Base-by-base conservation (phyloP, 2,888 invertebrate species). In the Nycteola revayana region DNA sequence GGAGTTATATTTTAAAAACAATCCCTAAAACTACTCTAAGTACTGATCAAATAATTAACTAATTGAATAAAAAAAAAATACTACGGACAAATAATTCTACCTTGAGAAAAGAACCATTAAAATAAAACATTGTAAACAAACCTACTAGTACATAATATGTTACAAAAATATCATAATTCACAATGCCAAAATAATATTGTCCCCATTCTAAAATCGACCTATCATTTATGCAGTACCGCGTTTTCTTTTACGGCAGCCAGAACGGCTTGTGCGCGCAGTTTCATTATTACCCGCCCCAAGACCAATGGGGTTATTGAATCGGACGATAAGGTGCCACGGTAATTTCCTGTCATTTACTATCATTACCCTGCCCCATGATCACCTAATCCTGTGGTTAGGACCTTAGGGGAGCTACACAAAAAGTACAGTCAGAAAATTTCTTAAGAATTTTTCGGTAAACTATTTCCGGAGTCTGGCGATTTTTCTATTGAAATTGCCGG, bases 321-420 rank as follows among this genome's bases (percentile, higher is more conserved):
- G 72, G 53, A 75, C 79, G 86, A 86, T 87, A 87, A 88, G 87
- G 83, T 78, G 75, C 70, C 77, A 59, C 78, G 58, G 87, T 87
- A 82, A 87, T 87, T 87, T 83, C 84, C 83, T 74, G 76, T 77
- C 82, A 87, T 88, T 87, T 83, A 77, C 75, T 65, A 76, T 70
- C 77, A 82, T 79, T 85, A 84, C 79, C 82, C 76, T 75, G 68
- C 64, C 65, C 71, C 61, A 67, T 69, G 78, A 81, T 79, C 76
- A 73, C 38, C 49, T 52, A 52, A 57, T 57, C 29, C 34, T 8
- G 25, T 24, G 24, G 59, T 60, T 60, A 63, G 70, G 57, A 57
- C 47, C 14, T 21, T 21, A 21, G 21, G 31, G 33, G 44, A 32
- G 25, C 17, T 26, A 20, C 31, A 36, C 55, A 52, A 59, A 56